Base-by-base conservation (phyloP, 2,888 invertebrate species). In the Zaprionus bogoriensis region DNA sequence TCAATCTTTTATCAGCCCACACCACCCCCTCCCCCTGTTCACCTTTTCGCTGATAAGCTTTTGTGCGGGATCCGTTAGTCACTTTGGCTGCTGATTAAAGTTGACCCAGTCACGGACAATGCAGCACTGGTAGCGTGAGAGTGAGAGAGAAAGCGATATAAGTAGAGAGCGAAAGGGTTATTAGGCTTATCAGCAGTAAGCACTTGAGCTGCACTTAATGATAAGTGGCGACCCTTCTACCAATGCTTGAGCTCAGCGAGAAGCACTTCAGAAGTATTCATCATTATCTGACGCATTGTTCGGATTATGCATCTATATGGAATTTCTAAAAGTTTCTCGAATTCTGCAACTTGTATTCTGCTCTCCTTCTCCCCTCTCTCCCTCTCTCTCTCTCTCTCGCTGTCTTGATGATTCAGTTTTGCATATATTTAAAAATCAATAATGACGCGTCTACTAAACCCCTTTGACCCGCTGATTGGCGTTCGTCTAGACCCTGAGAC, bases 371-470 rank as follows among this genome's bases (percentile, higher is more conserved):
- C 28, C 25, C 20, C 17, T 20, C 14, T 48, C 20, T 14, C n/a
- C n/a, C 3, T 32, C 25, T 7, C 20, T 25, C 9, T 2, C n/a
- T 19, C 28, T 30, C 20, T 20, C 14, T 17, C 45, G 14, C n/a
- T n/a, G 6, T 19, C 36, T n/a, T n/a, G 30, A 52, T 69, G 69
- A 72, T 55, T 69, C 66, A 66, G 41, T 32, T 70, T 42, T 36
- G 4, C 45, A 10, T 5, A 12, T 12, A 52, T 23, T 27, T 20
- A 5, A 54, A 32, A 39, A 41, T 59, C 42, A 39, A 41, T 45
- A 54, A 38, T 60, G 47, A 47, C 32, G 50, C 41, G 42, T 39
- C 36, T 7, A 9, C 2, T 14, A 17, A 30, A 45, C 28, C 17
- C 41, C 30, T 25, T 4, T 50, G 4, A 6, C 4, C 19, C n/a